A percentile compares a stretch with the other conserved stretches of the same genome.
Conservation (phyloP, 2,797 vertebrate genomes). For the Tauraco hartlaubi region DNA sequence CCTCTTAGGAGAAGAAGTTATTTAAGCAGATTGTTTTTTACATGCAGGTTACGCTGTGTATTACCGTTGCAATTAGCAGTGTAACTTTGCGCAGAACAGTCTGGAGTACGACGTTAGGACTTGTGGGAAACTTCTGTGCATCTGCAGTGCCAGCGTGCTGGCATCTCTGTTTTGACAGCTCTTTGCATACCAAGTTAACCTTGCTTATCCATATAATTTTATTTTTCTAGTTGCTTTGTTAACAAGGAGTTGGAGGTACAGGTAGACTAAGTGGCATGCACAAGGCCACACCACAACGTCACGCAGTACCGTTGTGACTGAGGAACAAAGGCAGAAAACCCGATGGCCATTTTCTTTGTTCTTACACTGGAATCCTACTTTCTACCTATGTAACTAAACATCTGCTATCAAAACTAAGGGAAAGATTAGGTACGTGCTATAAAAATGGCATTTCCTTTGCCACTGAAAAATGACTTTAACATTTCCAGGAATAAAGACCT, state of each 20-base stretch:
- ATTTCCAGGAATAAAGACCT: slow-evolving; percentile 67
- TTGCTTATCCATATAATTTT: neutral
- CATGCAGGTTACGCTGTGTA: neutral
- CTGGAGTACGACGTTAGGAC: neutral
- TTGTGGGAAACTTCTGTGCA: neutral
- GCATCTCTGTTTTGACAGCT: neutral
- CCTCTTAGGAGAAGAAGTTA: neutral
- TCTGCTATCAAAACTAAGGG: slow-evolving; percentile 54
- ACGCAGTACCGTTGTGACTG: rapidly evolving
- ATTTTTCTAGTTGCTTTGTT: neutral
- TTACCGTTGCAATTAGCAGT: neutral
- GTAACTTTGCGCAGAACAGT: neutral
- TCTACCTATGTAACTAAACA: slow-evolving; percentile 14
- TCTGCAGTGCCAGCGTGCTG: neutral
- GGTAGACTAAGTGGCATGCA: neutral
- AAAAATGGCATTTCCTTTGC: slow-evolving; percentile 72
- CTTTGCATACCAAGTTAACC: neutral
- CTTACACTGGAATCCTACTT: neutral
- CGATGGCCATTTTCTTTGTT: neutral
- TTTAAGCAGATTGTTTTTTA: neutral
- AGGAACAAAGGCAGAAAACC: neutral
- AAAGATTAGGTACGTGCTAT: slow-evolving; percentile 50
- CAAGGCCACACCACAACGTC: neutral
- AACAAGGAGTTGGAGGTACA: neutral
- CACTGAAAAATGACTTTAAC: slow-evolving; percentile 70